These are phyloP conservation scores for Synergus japonicus DNA, from an alignment of 2,888 invertebrate genomes.

Conservation along the genomic window DNA sequence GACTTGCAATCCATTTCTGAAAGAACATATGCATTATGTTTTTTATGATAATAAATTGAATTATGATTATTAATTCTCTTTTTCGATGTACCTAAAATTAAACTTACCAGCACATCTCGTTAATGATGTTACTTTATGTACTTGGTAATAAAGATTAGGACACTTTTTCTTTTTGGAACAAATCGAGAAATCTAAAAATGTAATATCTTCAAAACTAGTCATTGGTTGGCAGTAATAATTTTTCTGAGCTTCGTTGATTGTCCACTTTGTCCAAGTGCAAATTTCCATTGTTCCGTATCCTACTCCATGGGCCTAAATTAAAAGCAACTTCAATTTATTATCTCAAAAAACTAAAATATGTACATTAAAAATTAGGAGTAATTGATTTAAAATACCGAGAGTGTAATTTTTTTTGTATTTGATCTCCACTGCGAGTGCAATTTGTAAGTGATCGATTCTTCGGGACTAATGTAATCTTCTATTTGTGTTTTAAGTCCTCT, in stretches of 20 bases:
- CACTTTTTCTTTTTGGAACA: conserved; percentile 57
- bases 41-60: neutral
- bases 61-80: neutral
- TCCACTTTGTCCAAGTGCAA: conserved; percentile 64
- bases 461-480: conserved; percentile 82
- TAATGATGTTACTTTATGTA: conserved; percentile 70
- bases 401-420: conserved; percentile 58
- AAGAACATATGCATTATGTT: conserved; percentile 57
- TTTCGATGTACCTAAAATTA: neutral
- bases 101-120: conserved; percentile 81
- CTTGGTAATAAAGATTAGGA: conserved; percentile 60
- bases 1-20: conserved; percentile 84
- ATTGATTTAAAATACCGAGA: conserved; percentile 56
- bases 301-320: conserved; percentile 61
- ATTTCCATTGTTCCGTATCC: conserved; percentile 66
- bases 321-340: neutral
- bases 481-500: conserved; percentile 74
- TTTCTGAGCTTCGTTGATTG: conserved; percentile 34
- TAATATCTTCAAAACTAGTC: conserved; percentile 51
- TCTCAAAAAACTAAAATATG: neutral
- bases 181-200: conserved; percentile 55
- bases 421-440: conserved; percentile 74
- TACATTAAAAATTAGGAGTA: neutral
- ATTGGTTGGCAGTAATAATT: conserved; percentile 54
- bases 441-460: conserved; percentile 78